phyloP scores from a whole-genome alignment of 2,797 vertebrate species.

The Buceros bicornis region DNA sequence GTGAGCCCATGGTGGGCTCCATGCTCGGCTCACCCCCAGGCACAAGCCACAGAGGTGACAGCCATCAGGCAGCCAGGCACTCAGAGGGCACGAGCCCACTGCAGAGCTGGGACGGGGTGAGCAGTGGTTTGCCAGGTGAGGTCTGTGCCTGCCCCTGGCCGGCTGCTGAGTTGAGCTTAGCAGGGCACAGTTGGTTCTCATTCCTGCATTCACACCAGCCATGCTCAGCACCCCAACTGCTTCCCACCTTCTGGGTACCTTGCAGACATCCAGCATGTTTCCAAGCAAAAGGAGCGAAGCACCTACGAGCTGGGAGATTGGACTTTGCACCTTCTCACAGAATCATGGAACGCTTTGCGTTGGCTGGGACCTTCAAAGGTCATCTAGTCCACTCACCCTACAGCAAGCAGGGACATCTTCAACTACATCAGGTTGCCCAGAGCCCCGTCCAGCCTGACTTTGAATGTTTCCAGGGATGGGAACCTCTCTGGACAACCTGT shows the following conservation, averaged over 20 bases:
- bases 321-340: not conserved
- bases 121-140: not conserved
- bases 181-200: not conserved
- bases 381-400: not conserved
- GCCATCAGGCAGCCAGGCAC: not conserved
- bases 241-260: not conserved
- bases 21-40: not conserved
- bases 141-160: not conserved
- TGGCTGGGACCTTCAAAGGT: not conserved
- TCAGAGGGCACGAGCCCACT: not conserved
- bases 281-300: not conserved
- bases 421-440: not conserved
- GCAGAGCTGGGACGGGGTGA: not conserved
- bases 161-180: not conserved
- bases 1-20: not conserved
- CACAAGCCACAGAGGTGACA: not conserved
- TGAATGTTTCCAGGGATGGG: not conserved
- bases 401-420: not conserved
- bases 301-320: accelerated
- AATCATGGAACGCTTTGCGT: not conserved
- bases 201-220: not conserved
- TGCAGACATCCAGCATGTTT: not conserved
- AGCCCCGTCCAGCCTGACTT: not conserved
- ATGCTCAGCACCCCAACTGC: not conserved
- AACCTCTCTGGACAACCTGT: too few relatives aligned